Evolutionary conservation across 2,888 invertebrate genomes (phyloP).

Genomic region (Sericinus montela): DNA sequence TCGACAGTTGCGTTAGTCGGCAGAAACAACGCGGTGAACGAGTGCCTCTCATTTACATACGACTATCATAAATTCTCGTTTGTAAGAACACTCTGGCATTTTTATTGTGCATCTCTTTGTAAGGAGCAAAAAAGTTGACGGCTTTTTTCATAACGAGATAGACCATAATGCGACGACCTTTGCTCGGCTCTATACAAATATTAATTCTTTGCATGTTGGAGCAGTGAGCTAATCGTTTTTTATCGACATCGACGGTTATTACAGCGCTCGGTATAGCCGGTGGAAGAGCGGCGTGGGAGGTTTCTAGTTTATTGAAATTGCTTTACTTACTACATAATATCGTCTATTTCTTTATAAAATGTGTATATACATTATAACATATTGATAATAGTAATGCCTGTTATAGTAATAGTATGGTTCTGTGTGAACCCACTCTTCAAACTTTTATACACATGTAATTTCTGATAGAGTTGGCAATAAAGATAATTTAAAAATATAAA

Average conservation of each 20-base stretch:
- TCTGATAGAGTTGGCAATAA: too few relatives aligned
- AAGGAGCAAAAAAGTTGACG: conserved; percentile 58
- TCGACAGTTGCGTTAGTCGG: conserved; percentile 21
- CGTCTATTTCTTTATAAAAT: conserved; percentile 6
- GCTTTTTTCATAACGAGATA: conserved; percentile 56
- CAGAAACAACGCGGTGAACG: conserved; percentile 30
- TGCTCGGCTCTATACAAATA: conserved; percentile 69
- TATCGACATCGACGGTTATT: conserved; percentile 46
- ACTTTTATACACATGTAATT: too few relatives aligned
- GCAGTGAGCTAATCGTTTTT: conserved; percentile 57
- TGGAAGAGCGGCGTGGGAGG: conserved; percentile 21
- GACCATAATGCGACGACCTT: conserved; percentile 52
- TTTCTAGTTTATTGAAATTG: conserved; percentile 40
- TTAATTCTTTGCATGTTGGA: conserved; percentile 59
- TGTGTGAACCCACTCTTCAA: too few relatives aligned
- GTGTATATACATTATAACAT: too few relatives aligned
- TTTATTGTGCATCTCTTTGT: conserved; percentile 72
- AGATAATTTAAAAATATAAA: too few relatives aligned
- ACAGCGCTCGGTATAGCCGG: conserved; percentile 21
- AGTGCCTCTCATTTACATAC: conserved; percentile 69
- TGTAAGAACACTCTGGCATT: conserved; percentile 75
- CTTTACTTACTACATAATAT: conserved; percentile 13
- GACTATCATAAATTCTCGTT: conserved; percentile 75
- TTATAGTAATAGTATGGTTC: background rate
- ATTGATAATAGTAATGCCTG: background rate